These are phyloP conservation scores for Liposcelis brunnea DNA, from an alignment of 2,888 invertebrate genomes.

Conservation along the genomic window DNA sequence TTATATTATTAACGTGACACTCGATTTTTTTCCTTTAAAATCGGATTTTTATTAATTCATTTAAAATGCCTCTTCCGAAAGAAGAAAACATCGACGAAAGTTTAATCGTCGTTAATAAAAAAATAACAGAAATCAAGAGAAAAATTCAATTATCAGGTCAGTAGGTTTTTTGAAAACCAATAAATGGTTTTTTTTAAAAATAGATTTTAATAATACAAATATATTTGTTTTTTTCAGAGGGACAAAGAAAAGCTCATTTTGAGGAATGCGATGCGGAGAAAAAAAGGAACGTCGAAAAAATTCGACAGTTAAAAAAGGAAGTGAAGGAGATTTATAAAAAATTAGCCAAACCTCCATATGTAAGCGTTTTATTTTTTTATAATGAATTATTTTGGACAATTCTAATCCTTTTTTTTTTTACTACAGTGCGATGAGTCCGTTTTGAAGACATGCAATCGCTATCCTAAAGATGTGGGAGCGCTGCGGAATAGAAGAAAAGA, in stretches of 20 bases:
- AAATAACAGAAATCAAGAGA: slow-evolving; percentile 71
- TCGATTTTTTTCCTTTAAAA: no score
- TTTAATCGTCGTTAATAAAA: slow-evolving; percentile 46
- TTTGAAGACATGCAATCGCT: slow-evolving; percentile 14
- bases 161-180: slow-evolving; percentile 15
- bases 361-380: slow-evolving; percentile 8
- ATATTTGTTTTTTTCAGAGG: slow-evolving; percentile 37
- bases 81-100: slow-evolving; percentile 28
- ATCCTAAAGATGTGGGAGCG: slow-evolving; percentile 25
- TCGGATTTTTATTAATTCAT: background rate
- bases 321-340: slow-evolving; percentile 44
- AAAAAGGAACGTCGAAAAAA: slow-evolving; percentile 50
- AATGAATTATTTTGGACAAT: background rate
- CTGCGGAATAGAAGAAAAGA: slow-evolving; percentile 31
- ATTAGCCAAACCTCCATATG: slow-evolving; percentile 29
- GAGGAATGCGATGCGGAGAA: slow-evolving; percentile 64
- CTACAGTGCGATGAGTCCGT: slow-evolving; percentile 15
- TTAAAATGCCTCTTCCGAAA: slow-evolving; percentile 9
- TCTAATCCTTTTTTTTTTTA: slow-evolving; percentile 22
- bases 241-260: slow-evolving; percentile 65
- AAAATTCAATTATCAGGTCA: slow-evolving; percentile 69
- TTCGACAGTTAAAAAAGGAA: slow-evolving; percentile 53
- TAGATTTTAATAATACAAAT: slow-evolving; percentile 7
- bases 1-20: slow-evolving; percentile 18
- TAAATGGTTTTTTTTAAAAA: background rate